Percentiles rank a stretch among this genome's conserved stretches.
Conservation (phyloP, 1,140 invertebrate species). For the Xylocopa sonorina region DNA sequence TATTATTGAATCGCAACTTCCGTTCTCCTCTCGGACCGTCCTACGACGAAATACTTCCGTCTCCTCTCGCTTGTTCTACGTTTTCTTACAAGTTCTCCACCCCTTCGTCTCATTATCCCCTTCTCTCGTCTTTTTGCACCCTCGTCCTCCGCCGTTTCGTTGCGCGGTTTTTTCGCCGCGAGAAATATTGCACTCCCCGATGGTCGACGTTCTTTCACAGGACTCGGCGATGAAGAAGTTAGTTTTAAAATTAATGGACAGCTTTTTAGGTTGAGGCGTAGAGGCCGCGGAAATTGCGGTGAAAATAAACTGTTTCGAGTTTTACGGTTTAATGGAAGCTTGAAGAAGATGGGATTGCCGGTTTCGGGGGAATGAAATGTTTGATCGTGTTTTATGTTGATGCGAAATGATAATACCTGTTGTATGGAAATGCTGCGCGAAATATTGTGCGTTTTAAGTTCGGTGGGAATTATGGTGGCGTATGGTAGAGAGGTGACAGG, state of each 20-base stretch:
- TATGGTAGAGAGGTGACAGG: too few relatives aligned
- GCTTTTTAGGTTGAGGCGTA: neutral
- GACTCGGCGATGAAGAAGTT: neutral
- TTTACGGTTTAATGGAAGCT: too few relatives aligned
- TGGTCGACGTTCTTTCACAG: neutral
- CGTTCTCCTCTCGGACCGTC: slow-evolving; percentile 17
- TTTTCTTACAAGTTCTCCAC: too few relatives aligned
- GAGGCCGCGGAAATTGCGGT: neutral
- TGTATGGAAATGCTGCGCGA: too few relatives aligned
- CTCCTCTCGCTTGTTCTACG: neutral
- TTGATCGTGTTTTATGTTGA: too few relatives aligned
- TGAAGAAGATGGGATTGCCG: too few relatives aligned
- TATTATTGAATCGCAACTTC: slow-evolving; percentile 34
- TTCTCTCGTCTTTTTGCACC: neutral
- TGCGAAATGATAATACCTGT: too few relatives aligned
- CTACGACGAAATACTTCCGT: slow-evolving; percentile 1
- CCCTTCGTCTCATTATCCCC: neutral
- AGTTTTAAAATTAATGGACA: slow-evolving; percentile 4
- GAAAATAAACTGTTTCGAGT: too few relatives aligned
- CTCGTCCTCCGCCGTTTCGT: neutral
- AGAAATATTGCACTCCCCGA: slow-evolving; percentile 20
- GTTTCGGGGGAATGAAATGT: too few relatives aligned
- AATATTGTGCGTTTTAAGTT: too few relatives aligned
- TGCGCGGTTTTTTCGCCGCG: neutral
- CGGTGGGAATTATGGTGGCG: too few relatives aligned